Evolutionary conservation across 2,797 vertebrate genomes (phyloP).

Genomic region (Prunella strophiata): DNA sequence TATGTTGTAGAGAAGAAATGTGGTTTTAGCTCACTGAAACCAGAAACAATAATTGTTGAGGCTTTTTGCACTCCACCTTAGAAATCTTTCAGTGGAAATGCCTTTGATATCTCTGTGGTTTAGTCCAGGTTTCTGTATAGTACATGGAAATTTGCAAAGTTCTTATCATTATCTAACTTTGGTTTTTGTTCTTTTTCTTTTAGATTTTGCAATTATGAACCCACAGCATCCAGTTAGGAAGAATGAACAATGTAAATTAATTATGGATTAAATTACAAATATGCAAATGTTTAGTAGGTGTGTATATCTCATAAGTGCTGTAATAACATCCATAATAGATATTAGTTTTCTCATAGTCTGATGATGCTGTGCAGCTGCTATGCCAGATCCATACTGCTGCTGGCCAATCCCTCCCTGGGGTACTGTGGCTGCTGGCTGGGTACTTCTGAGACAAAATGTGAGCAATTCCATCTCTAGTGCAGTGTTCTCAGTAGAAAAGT

Average conservation of each 20-base stretch:
- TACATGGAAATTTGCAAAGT: background rate
- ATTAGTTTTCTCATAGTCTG: background rate
- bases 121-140: background rate
- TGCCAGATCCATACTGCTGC: background rate
- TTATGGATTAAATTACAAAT: background rate
- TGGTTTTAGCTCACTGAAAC: background rate
- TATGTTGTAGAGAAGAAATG: background rate
- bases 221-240: background rate
- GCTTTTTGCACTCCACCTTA: background rate
- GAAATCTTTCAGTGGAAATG: background rate
- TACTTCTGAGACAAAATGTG: background rate
- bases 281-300: background rate
- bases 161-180: background rate
- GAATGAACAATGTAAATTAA: background rate
- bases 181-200: background rate
- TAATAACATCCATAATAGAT: background rate
- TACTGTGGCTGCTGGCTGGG: background rate
- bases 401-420: background rate
- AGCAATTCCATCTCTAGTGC: background rate
- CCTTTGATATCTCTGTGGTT: background rate
- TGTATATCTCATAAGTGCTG: background rate
- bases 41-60: background rate
- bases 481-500: background rate
- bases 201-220: background rate
- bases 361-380: background rate